Base-by-base conservation (phyloP, 2,888 invertebrate genomes). In the Drosophila fulvimacula region DNA sequence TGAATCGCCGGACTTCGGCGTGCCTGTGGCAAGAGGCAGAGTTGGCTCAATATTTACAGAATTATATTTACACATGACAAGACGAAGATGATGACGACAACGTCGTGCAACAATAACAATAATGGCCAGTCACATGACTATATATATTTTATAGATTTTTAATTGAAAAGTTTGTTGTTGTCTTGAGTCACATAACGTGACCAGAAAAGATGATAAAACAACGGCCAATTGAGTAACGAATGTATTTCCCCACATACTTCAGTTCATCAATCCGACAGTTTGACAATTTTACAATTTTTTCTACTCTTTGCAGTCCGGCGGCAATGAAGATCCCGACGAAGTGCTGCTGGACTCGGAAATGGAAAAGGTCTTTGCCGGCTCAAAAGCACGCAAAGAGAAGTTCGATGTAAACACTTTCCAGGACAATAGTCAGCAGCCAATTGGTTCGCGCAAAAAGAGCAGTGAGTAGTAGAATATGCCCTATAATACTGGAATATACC, bases 321-420 rank as follows among this genome's bases (percentile, higher is more conserved):
- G 94, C 93, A 93, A 94, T 94, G 91, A 93, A 93, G 93, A 94
- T 93, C 93, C 93, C 91, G 94, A 95, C 92, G 95, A 95, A 92
- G 94, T 96, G 83, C 95, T 95, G 82, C 93, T 97, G 93, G 97
- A 97, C 93, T 96, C 96, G 92, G 97, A 97, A 94, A 97, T 97
- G 95, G 96, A 96, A 90, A 96, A 97, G 92, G 96, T 97, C 89
- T 96, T 97, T 92, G 96, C 96, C 92, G 95, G 95, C 93, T 94
- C 94, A 92, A 92, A 92, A 78, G 92, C 93, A 71, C 93, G 94
- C 84, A 91, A 90, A 78, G 92, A 92, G 27, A 93, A 94, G 88
- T 95, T 95, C 93, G 94, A 95, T 93, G 93, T 95, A 90, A 93
- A 94, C 85, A 93, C 93, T 62, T 92, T 94, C 73, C 93, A 93